These are phyloP conservation scores for Temnothorax ravouxi DNA, from an alignment of 2,888 invertebrate genomes.

Conservation along the genomic window DNA sequence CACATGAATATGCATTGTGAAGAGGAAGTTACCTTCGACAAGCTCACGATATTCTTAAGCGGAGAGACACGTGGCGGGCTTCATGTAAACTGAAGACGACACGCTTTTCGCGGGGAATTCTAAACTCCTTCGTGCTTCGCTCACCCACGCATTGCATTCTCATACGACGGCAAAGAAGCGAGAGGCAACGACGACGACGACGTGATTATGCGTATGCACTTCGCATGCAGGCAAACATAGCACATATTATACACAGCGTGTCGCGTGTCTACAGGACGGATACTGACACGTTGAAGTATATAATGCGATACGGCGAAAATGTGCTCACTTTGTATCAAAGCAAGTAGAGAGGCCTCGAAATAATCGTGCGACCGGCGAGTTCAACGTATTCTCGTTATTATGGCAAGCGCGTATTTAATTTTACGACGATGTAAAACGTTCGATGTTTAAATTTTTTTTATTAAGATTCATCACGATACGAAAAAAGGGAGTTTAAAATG, in stretches of 20 bases:
- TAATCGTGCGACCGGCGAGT: constrained; percentile 23
- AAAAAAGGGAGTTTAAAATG: background rate
- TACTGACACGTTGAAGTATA: constrained; percentile 45
- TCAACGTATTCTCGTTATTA: constrained; percentile 20
- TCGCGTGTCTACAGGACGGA: constrained; percentile 56
- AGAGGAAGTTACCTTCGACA: background rate
- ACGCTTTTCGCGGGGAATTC: constrained; percentile 65
- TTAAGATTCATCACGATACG: background rate
- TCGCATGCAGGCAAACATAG: constrained; percentile 47
- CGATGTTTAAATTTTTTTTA: background rate
- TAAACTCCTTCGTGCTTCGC: constrained; percentile 66
- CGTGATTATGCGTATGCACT: constrained; percentile 64
- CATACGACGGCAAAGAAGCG: constrained; percentile 50
- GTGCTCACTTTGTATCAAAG: constrained; percentile 59
- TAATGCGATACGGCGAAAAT: constrained; percentile 56
- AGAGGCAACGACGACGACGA: constrained; percentile 20
- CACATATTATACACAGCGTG: constrained; percentile 60
- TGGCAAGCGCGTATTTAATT: background rate
- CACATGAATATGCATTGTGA: background rate
- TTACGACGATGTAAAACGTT: background rate
- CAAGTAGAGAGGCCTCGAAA: constrained; percentile 24
- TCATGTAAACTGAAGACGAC: constrained; percentile 57
- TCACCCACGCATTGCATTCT: constrained; percentile 73
- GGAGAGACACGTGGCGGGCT: constrained; percentile 14
- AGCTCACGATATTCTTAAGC: background rate